Evolutionary conservation across 2,888 invertebrate species (phyloP), one percentile per base, ranked within the genome.

Genomic region (Tricholauxania praeusta): DNA sequence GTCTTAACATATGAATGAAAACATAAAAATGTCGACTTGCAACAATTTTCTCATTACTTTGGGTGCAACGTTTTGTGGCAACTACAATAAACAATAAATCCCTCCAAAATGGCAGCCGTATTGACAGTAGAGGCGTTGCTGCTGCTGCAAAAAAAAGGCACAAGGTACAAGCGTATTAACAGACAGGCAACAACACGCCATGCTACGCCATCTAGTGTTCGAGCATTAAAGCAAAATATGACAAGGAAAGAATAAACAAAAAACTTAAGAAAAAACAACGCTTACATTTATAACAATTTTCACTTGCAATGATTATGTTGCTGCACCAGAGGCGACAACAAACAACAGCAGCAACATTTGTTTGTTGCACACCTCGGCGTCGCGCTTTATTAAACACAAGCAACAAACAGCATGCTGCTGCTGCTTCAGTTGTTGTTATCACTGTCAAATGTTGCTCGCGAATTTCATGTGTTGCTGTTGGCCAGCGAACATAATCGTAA

Each of bases 51-150:
- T 81, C 81, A 81, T 82, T 82, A 82, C 80, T 82, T 82, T 81
- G 53, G 47, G 57, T 67, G 80, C 81, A 81, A 81, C 82, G 81
- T 83, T 83, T 83, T 83, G 82, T 82, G 82, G 85, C 82, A 83
- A 83, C 82, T 82, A 80, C 82, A 85, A 85, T 84, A 84, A 83
- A 83, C 84, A 85, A 85, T 84, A 84, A 84, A 84, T 84, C 82
- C 84, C 82, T 83, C 81, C 72, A 72, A 72, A 71, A 72, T 72
- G 74, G 70, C 70, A 69, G 75, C 75, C 71, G 48, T 71, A 71
- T 66, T 69, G 68, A 72, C 72, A 72, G 57, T 32, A 49, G 52
- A 68, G 59, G 64, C 52, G 48, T 60, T 51, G 39, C 10, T 39
- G 39, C 10, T 39, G 10, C 1, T 10, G 1, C 6, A 39, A 39